phyloP scores from a whole-genome alignment of 2,797 vertebrate species.

The Tamandua tetradactyla region DNA sequence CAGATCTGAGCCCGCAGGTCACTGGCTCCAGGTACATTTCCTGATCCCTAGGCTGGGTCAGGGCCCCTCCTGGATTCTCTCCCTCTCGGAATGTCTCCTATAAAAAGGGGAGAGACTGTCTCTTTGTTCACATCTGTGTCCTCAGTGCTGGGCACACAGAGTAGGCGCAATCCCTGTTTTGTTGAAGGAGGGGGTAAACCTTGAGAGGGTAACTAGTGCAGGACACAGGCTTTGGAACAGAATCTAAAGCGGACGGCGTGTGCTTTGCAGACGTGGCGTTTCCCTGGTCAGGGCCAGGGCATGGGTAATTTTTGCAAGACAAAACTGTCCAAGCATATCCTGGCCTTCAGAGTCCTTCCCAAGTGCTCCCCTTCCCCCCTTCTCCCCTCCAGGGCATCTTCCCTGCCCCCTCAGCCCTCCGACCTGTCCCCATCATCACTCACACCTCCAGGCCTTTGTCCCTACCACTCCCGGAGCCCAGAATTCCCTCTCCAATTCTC shows the following conservation, averaged over 20 bases:
- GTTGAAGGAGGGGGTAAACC: not conserved
- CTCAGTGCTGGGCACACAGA: rapidly evolving
- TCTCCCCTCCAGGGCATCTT: rapidly evolving
- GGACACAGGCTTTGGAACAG: not conserved
- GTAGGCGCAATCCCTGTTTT: not conserved
- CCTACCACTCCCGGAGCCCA: not conserved
- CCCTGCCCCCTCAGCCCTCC: too few species aligned
- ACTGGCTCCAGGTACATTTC: not conserved
- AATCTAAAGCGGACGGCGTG: too few species aligned
- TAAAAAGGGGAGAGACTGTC: not conserved
- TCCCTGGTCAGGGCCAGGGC: not conserved
- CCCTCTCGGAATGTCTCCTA: too few species aligned
- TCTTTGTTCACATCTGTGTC: too few species aligned
- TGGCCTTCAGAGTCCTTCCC: not conserved
- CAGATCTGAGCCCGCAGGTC: not conserved
- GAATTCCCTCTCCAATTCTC: not conserved
- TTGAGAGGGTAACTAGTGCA: not conserved
- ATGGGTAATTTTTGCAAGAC: not conserved
- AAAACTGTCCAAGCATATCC: not conserved
- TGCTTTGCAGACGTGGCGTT: too few species aligned
- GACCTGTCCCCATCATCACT: not conserved
- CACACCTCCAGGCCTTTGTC: not conserved
- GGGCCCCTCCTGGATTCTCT: not conserved
- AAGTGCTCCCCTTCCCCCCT: rapidly evolving
- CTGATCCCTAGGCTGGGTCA: not conserved